Evolutionary conservation across 2,888 invertebrate species (phyloP), one percentile per base, ranked within the genome.

Genomic region (Ommatoiulus sabulosus): DNA sequence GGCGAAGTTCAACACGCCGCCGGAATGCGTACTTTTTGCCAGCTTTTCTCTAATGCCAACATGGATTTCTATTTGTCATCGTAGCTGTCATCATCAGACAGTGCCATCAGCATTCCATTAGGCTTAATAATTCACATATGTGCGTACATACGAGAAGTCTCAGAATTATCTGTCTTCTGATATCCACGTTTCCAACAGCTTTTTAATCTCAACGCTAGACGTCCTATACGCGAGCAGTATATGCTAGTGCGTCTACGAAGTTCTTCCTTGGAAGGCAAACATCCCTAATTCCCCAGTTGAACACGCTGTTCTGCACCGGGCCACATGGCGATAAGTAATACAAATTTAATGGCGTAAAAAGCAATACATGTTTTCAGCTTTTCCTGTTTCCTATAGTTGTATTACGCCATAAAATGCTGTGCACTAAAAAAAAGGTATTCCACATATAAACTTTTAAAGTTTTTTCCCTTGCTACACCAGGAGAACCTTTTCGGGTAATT

Each of bases 1-100:
- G 12, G 12, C 35, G 35, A 35, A 80, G 80, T 24, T 80, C 12
- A 80, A 80, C 35, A 35, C 3, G 15, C 80, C 80, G 7, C 80
- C 80, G 7, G 12, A 80, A 12, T 80, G 80, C 35, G 10, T 80
- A 15, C 80, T 35, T 24, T 10, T 80, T 80, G 24, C 80, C 80
- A 80, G 80, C 35, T 72, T 80, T 80, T 72, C 52, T 57, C n/a
- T 80, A 3, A 80, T 35, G 35, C 24, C 80, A 35, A 10, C 80
- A 35, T 4, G 80, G 80, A 35, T 80, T 80, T 80, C 80, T 80
- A 80, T 80, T 80, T 80, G 80, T 80, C 80, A 80, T 35, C 24
- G 80, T 10, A 80, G 80, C 80, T 80, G 80, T 80, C 80, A 80
- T 80, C 80, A 35, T 80, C 80, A 80, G 80, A 7, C 80, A 52